phyloP scores from a whole-genome alignment of 1,140 invertebrate species.

The Thrips palmi region DNA sequence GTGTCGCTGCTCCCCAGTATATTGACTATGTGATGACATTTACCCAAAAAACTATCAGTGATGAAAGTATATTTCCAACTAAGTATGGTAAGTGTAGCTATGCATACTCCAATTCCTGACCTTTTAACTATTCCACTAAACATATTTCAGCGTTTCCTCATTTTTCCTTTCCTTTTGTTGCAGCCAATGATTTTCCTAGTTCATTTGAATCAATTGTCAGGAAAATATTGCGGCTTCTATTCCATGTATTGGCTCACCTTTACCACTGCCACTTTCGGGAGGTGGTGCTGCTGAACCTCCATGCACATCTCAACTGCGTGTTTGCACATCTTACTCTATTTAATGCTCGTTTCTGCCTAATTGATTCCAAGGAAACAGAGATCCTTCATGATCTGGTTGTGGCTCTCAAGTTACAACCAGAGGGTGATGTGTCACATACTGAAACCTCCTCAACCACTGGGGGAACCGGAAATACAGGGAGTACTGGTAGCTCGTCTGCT shows the following conservation, averaged over 20 bases:
- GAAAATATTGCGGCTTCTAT: conserved; percentile 88
- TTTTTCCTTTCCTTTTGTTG: conserved; percentile 20
- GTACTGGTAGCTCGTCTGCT: no score
- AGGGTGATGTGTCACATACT: no score
- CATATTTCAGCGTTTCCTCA: background rate
- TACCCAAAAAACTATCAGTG: conserved; percentile 90
- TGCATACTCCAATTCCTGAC: background rate
- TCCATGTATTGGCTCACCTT: conserved; percentile 93
- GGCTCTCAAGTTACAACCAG: conserved; percentile 30
- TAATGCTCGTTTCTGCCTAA: conserved; percentile 71
- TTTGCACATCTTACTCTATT: conserved; percentile 88
- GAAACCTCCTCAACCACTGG: no score
- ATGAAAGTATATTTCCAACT: conserved; percentile 93
- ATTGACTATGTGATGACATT: conserved; percentile 98
- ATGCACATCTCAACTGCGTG: conserved; percentile 88
- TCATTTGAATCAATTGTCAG: conserved; percentile 88
- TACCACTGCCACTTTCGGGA: conserved; percentile 96
- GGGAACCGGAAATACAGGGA: no score
- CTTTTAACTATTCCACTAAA: background rate
- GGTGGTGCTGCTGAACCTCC: conserved; percentile 76
- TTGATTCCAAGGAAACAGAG: conserved; percentile 90
- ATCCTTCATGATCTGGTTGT: conserved; percentile 71
- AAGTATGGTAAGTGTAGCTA: conserved; percentile 78
- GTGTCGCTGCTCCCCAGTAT: conserved; percentile 92
- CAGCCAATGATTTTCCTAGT: conserved; percentile 87